Evolutionary conservation across 1,140 invertebrate species (phyloP).

Genomic region (Leptinotarsa defecta): DNA sequence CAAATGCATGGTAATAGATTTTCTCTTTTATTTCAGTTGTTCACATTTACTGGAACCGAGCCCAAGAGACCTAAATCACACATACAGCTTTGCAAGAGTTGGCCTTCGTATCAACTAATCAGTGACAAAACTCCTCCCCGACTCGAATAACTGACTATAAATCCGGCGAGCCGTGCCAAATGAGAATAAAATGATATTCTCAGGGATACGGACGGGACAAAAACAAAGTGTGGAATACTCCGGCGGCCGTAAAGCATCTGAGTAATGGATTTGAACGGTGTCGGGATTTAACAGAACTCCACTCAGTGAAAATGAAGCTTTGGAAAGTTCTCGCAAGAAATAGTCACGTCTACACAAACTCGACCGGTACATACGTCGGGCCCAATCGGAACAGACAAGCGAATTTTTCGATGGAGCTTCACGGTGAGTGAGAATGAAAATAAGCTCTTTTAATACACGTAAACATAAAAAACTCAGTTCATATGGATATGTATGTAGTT

Average conservation of each 20-base stretch:
- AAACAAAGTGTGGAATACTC: conserved; percentile 10
- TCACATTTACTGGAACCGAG: not conserved
- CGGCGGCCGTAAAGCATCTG: conserved; percentile 1
- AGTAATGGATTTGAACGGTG: conserved; percentile 19
- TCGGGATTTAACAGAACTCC: conserved; percentile 18
- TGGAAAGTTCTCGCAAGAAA: conserved; percentile 55
- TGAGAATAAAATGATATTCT: not conserved
- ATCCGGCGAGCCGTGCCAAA: not conserved
- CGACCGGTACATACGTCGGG: conserved; percentile 10
- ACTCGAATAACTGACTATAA: not conserved
- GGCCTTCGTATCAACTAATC: not conserved
- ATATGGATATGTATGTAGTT: no score
- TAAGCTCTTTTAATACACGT: no score
- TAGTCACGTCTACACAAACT: conserved; percentile 52
- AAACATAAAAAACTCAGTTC: no score
- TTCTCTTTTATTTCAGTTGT: conserved; percentile 2
- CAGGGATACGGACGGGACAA: not conserved
- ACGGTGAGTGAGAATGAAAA: not conserved
- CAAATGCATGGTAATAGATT: not conserved
- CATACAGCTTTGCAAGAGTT: not conserved
- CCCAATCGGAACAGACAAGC: not conserved
- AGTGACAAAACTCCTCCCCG: not conserved
- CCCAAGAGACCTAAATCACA: not conserved
- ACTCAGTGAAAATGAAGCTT: conserved; percentile 50
- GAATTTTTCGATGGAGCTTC: conserved; percentile 1